Base-by-base conservation (phyloP, 1,140 invertebrate species). In the Macrobrachium rosenbergii region DNA sequence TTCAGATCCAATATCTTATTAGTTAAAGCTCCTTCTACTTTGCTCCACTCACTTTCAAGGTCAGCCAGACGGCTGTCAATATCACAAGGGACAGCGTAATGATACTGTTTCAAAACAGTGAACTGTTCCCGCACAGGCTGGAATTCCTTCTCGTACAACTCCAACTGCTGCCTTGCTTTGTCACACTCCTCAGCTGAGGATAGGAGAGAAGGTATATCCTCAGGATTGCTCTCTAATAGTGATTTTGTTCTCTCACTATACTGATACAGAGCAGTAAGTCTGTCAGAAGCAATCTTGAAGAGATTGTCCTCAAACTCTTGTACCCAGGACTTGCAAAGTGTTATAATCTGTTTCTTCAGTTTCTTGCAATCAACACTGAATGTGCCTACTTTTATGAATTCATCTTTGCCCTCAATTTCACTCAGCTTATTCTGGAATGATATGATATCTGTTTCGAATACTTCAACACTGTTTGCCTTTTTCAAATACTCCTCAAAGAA, bases 361-460 rank as follows among this genome's bases (percentile, higher is more conserved):
- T 82, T 80, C 23, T 83, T 76, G 45, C 79, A 89, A 60, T 83
- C 79, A 12, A 83, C 81, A 63, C 69, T 83, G 59, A 89, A 86
- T 23, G 83, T 83, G 11, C 88, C 88, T 2, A 89, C 88, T 67
- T 87, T 80, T 52, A 87, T 62, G 28, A 72, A 63, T 37, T 82
- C 76, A n/a, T 87, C 75, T 52, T 64, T 78, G 45, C 67, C 63
- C n/a, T 86, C 88, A 75, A 89, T 86, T 64, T 82, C 72, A 19
- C 67, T 86, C n/a, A 89, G 58, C 77, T 89, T 89, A 17, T 77
- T 82, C 23, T 87, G 78, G 52, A 87, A 87, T 11, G 85, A 81
- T 79, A 87, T 87, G 67, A 87, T 87, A 52, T 87, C 85, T 28
- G 85, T 87, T 67, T 87, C 85, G 45, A 87, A 87, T 17, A 82